These are phyloP conservation scores for Neria commutata DNA, from an alignment of 2,888 invertebrate species.

Conservation along the genomic window DNA sequence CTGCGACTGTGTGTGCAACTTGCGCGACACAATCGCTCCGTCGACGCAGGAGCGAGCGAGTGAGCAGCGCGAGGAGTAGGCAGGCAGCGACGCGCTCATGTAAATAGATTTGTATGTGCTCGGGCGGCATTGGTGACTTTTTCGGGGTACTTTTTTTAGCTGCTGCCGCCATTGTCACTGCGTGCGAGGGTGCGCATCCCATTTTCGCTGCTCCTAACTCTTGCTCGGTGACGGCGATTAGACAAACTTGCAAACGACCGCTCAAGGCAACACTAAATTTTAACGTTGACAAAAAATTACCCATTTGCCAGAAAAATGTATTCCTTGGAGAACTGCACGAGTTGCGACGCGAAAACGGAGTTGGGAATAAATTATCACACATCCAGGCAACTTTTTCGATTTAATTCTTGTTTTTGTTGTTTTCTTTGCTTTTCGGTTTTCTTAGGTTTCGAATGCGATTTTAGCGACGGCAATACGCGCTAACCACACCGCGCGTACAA, in stretches of 20 bases:
- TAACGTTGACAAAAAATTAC: no score
- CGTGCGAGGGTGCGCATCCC: slow-evolving; percentile 26
- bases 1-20: neutral
- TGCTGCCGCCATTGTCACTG: slow-evolving; percentile 15
- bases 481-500: slow-evolving; percentile 36
- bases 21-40: slow-evolving; percentile 9
- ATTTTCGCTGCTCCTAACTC: slow-evolving; percentile 6
- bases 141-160: slow-evolving; percentile 17
- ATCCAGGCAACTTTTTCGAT: no score
- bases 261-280: no score
- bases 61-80: neutral
- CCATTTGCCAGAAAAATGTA: no score
- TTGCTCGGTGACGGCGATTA: neutral
- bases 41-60: slow-evolving; percentile 8
- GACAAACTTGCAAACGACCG: neutral
- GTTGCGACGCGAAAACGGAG: no score
- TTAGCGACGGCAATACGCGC: slow-evolving; percentile 51
- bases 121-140: slow-evolving; percentile 2
- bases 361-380: no score
- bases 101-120: neutral
- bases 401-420: no score
- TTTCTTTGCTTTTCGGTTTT: no score
- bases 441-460: slow-evolving; percentile 22
- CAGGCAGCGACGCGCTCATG: neutral
- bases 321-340: no score